These are phyloP conservation scores for Mastigias papua DNA, from an alignment of 30 jellyfish, hydroid and myxozoan genomes.

Conservation along the genomic window DNA sequence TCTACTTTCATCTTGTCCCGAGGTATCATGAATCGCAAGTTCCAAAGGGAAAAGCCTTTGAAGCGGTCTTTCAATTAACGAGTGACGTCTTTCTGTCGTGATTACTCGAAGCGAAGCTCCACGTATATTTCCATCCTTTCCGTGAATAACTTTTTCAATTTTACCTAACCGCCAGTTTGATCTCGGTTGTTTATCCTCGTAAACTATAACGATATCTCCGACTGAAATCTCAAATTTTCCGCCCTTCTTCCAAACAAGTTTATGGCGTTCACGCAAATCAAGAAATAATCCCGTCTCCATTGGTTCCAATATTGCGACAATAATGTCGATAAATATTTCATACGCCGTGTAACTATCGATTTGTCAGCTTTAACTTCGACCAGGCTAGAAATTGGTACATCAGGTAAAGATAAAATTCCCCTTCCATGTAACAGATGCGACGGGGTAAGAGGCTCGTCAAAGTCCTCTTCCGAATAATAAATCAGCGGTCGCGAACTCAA, in stretches of 20 bases:
- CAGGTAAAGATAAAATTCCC: neutral
- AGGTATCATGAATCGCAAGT: neutral
- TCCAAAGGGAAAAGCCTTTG: neutral
- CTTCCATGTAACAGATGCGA: conserved; percentile 43
- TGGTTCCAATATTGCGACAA: conserved; percentile 7
- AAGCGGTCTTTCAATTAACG: neutral
- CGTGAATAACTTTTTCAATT: neutral
- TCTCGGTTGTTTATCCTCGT: no score
- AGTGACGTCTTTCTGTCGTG: neutral
- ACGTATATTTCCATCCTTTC: conserved; percentile 13
- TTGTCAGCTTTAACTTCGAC: neutral
- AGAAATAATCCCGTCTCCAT: neutral
- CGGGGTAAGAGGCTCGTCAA: conserved; percentile 47
- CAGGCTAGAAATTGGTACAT: neutral
- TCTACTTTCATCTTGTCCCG: neutral
- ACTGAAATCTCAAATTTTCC: neutral
- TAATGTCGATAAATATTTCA: conserved; percentile 8
- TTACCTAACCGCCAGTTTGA: conserved; percentile 35
- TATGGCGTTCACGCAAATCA: neutral
- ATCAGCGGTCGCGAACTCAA: conserved; percentile 56
- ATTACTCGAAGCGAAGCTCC: neutral
- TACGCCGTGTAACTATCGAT: neutral
- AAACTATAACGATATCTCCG: conserved; percentile 35
- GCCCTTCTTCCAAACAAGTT: neutral
- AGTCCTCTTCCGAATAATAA: conserved; percentile 16